Percentiles rank a stretch among this genome's conserved stretches.
Conservation (phyloP, 2,888 invertebrate genomes). For the Baronia brevicornis region DNA sequence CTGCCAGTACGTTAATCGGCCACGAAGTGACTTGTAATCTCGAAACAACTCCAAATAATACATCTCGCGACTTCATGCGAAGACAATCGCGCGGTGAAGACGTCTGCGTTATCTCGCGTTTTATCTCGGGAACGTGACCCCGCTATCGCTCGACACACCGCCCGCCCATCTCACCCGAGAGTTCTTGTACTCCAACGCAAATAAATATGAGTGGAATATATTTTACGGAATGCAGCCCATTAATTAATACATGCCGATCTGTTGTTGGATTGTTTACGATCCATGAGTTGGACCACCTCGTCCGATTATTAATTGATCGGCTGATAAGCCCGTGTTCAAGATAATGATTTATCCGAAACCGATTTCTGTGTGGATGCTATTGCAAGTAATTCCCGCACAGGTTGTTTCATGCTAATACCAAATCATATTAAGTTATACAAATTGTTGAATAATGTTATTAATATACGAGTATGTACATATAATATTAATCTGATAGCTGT, state of each 20-base stretch:
- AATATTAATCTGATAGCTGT: too few relatives aligned
- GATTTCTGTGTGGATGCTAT: too few relatives aligned
- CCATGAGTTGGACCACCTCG: slow-evolving; percentile 53
- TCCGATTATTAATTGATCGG: slow-evolving; percentile 66
- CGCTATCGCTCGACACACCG: slow-evolving; percentile 51
- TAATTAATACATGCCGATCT: slow-evolving; percentile 64
- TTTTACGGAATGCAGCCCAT: slow-evolving; percentile 42
- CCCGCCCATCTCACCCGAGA: slow-evolving; percentile 58
- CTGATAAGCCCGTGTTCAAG: slow-evolving; percentile 35
- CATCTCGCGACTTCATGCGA: slow-evolving; percentile 19
- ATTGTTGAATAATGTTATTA: not conserved
- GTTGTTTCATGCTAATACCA: too few relatives aligned
- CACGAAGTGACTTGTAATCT: not conserved
- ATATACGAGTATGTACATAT: too few relatives aligned
- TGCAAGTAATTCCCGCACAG: too few relatives aligned
- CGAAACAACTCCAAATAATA: slow-evolving; percentile 15
- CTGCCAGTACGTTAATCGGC: not conserved
- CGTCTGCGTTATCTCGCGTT: slow-evolving; percentile 49
- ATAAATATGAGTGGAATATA: slow-evolving; percentile 27
- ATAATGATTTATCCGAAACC: slow-evolving; percentile 7
- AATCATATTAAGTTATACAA: slow-evolving; percentile 2
- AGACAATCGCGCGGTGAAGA: slow-evolving; percentile 63
- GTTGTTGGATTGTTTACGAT: slow-evolving; percentile 59
- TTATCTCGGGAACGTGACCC: slow-evolving; percentile 71
- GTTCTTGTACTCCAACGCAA: slow-evolving; percentile 28